Base-by-base conservation (phyloP, 2,113 vertebrate genomes). In the Nothocercus julius region DNA sequence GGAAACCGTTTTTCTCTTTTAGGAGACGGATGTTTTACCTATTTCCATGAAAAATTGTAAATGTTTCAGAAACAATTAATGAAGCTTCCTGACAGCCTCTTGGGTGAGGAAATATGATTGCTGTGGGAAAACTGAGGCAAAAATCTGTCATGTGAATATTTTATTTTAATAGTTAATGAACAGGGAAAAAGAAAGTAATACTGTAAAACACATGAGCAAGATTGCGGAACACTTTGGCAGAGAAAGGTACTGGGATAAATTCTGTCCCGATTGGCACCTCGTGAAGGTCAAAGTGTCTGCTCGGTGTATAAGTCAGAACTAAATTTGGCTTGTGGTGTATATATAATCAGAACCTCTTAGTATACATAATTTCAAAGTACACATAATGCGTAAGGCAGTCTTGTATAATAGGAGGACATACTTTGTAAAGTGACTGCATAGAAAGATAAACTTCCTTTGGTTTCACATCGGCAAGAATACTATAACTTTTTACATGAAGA, bases 11-110 rank as follows among this genome's bases (percentile, higher is more conserved):
- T 97, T 94, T 97, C 92, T 96, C 93, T 92, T 96, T 90, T 87
- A 96, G 86, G 94, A 95, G 92, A 89, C 70, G 75, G 73, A 85
- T 90, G 86, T 92, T 96, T 96, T 96, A 95, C 94, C 83, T 96
- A 94, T 76, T 96, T 90, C 86, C 81, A 92, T 82, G 94, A 92
- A 87, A 96, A 97, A 89, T 84, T 96, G 88, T 95, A 96, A 96
- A 96, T 97, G 95, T 96, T 97, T 97, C 90, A 95, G 93, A 96
- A 96, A 97, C 95, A 97, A 96, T 95, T 96, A 96, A 94, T 96
- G 92, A 94, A 96, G 88, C 95, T 93, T 97, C 92, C 81, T 96
- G 90, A 90, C 92, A 91, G 93, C 88, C 95, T 90, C 95, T 84
- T 95, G 94, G 89, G 90, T 87, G 45, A 95, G 86, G 95, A 96